Percentiles rank a stretch among this genome's conserved stretches.
These are phyloP conservation scores for Dinocampus coccinellae DNA, from an alignment of 2,888 invertebrate species.

Conservation along the genomic window DNA sequence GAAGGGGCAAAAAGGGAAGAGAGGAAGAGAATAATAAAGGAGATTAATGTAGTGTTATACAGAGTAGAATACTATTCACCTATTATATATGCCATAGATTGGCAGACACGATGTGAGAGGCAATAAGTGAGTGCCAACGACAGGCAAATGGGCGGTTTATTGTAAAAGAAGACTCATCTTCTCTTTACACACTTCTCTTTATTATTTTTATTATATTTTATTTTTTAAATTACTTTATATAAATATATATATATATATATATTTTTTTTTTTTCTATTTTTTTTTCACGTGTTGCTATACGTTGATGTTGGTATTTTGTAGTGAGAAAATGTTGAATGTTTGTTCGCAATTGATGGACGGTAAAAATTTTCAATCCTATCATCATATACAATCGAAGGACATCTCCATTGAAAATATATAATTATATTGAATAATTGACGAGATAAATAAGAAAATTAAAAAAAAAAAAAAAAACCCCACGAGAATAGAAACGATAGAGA, in stretches of 20 bases:
- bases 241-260: too few relatives aligned
- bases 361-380: constrained; percentile 59
- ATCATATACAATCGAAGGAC: constrained; percentile 63
- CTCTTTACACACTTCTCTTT: constrained; percentile 16
- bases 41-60: constrained; percentile 17
- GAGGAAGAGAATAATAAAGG: constrained; percentile 12
- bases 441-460: not conserved
- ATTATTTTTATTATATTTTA: constrained; percentile 3
- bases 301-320: too few relatives aligned
- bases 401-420: constrained; percentile 51
- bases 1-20: not conserved
- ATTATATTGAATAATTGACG: constrained; percentile 29
- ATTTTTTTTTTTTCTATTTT: too few relatives aligned
- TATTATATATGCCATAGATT: constrained; percentile 21
- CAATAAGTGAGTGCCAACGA: constrained; percentile 31
- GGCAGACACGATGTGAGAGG: constrained; percentile 28
- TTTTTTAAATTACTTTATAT: too few relatives aligned
- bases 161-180: constrained; percentile 19
- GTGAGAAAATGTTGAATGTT: constrained; percentile 1
- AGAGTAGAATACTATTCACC: constrained; percentile 30
- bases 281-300: too few relatives aligned
- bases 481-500: not conserved
- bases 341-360: not conserved
- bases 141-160: constrained; percentile 30
- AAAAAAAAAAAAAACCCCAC: not conserved